Base-by-base conservation (phyloP, 2,888 invertebrate genomes). In the Hydroisotoma schaefferi region DNA sequence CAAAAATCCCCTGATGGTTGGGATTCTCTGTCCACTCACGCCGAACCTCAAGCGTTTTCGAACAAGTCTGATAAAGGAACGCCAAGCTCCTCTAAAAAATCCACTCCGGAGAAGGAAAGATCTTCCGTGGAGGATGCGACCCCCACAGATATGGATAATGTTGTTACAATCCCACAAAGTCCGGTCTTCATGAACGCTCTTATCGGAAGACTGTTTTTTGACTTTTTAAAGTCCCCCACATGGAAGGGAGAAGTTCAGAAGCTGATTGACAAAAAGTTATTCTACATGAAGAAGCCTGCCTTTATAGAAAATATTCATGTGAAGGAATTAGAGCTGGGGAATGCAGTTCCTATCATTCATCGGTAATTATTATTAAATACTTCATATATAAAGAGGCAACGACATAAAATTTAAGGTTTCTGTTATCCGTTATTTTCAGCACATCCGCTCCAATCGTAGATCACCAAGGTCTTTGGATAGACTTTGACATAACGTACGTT, bases 381-480 rank as follows among this genome's bases (percentile, higher is more conserved):
- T 33, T 33, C 8, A 33, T 33, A 33, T 10, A 33, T 33, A 8
- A 33, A 10, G 33, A 33, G 12, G 8, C 12, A 33, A 33, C 8
- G 33, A n/a, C n/a, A n/a, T n/a, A n/a, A n/a, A n/a, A n/a, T n/a
- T n/a, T n/a, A n/a, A n/a, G n/a, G n/a, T n/a, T n/a, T n/a, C 15
- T 33, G 8, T 8, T 33, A 10, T 33, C 33, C 15, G 33, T 8
- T 33, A 23, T 58, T 33, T 58, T 27, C 23, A 81, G 82, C 51
- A 82, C 84, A 55, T 78, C 81, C 18, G 78, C 82, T 63, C 91
- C 93, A 0, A 77, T 81, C 44, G 77, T 88, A 65, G 89, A 94
- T 78, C 84, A 87, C 69, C 84, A 87, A 74, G 94, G 94, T 37
- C 79, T 94, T 57, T 95, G 94, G 94, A 81, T 92, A 1, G 90